phyloP scores from a whole-genome alignment of 2,113 vertebrate genomes.

The Phalacrocorax pelagicus region DNA sequence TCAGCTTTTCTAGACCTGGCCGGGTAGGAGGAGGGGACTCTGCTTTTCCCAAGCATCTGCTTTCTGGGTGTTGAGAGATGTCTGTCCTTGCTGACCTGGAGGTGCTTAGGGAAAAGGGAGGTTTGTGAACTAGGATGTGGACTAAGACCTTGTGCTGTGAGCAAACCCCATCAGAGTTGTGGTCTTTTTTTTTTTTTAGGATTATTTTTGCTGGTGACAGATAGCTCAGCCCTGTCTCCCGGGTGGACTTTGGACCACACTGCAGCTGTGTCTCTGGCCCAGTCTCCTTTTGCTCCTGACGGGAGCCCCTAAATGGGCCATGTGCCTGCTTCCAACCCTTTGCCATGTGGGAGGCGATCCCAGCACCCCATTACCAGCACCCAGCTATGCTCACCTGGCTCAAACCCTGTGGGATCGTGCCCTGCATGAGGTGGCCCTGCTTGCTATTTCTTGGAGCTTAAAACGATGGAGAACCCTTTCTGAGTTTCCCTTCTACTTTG shows the following conservation, averaged over 20 bases:
- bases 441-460: not conserved
- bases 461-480: not conserved
- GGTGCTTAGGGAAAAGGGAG: not conserved
- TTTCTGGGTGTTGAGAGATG: not conserved
- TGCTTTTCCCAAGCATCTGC: not conserved
- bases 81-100: not conserved
- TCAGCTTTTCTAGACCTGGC: not conserved
- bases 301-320: not conserved
- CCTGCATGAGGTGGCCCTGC: not conserved
- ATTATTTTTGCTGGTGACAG: not conserved
- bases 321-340: not conserved
- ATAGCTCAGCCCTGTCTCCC: not conserved
- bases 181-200: not conserved
- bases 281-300: not conserved
- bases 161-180: not conserved
- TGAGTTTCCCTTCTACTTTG: not conserved
- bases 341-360: rapidly evolving
- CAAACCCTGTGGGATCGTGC: rapidly evolving
- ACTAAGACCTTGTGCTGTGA: not conserved
- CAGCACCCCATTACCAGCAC: not conserved
- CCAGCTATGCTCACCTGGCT: not conserved
- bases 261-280: not conserved
- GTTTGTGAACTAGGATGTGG: not conserved
- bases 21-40: not conserved
- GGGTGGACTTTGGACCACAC: not conserved